These are phyloP conservation scores for Perithous albicinctus DNA, from an alignment of 2,888 invertebrate genomes.

Conservation along the genomic window DNA sequence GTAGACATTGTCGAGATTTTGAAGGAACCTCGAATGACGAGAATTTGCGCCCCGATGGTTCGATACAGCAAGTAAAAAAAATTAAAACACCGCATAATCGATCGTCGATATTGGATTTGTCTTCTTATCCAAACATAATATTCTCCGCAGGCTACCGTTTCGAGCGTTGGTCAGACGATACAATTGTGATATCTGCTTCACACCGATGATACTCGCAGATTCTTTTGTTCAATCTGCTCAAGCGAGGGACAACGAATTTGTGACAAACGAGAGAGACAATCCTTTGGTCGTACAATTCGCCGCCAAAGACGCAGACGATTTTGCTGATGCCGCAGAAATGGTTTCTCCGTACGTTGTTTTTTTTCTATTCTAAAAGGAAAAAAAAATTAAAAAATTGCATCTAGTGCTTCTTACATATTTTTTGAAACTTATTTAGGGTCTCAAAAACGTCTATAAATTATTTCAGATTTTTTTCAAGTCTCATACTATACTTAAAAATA, in stretches of 20 bases:
- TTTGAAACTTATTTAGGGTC: too few species aligned
- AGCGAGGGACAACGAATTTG: slow-evolving; percentile 94
- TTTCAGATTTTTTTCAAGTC: too few species aligned
- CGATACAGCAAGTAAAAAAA: slow-evolving; percentile 92
- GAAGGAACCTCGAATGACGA: slow-evolving; percentile 86
- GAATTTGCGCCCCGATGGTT: slow-evolving; percentile 98
- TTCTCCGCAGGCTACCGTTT: slow-evolving; percentile 84
- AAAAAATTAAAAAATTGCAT: too few species aligned
- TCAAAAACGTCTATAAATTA: too few species aligned
- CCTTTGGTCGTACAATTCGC: slow-evolving; percentile 98
- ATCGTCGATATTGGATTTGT: not conserved
- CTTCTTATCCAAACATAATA: not conserved
- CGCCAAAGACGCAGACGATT: slow-evolving; percentile 92
- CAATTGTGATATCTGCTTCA: slow-evolving; percentile 95
- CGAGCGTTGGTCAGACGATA: slow-evolving; percentile 91
- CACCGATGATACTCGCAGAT: slow-evolving; percentile 98
- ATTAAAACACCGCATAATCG: not conserved
- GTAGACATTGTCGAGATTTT: slow-evolving; percentile 89
- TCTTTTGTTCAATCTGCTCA: slow-evolving; percentile 95
- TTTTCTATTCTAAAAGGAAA: too few species aligned
- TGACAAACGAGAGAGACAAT: slow-evolving; percentile 89
- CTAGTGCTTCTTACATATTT: too few species aligned
- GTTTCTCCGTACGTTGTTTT: slow-evolving; percentile 92
- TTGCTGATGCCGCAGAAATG: slow-evolving; percentile 93
- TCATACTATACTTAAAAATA: too few species aligned